phyloP scores from a whole-genome alignment of 2,888 invertebrate genomes.

The Ctenicera cuprea region DNA sequence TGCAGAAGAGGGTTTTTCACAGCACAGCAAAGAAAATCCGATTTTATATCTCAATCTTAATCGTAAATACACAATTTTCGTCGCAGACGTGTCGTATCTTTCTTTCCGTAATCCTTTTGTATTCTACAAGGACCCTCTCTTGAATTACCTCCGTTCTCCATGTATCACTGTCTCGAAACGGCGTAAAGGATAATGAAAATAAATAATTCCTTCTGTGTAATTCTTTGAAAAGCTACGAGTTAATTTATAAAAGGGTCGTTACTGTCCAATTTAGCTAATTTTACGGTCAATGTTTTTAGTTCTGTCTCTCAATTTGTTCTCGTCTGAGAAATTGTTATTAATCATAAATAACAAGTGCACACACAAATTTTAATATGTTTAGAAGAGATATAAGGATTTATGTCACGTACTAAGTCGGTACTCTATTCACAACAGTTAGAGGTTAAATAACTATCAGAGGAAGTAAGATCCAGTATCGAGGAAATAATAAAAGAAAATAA shows the following conservation, averaged over 20 bases:
- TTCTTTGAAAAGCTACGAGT: constrained; percentile 21
- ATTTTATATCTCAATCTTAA: constrained; percentile 30
- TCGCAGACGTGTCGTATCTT: constrained; percentile 24
- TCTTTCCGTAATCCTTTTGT: constrained; percentile 42
- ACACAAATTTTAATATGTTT: no score
- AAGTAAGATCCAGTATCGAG: no score
- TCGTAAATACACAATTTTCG: constrained; percentile 41
- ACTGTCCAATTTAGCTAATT: neutral
- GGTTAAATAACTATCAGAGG: no score
- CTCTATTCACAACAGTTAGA: no score
- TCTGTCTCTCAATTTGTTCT: neutral
- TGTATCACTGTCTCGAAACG: constrained; percentile 40
- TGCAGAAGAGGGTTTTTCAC: no score
- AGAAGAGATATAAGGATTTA: neutral
- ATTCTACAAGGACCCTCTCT: constrained; percentile 37
- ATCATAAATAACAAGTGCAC: neutral
- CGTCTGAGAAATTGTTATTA: neutral
- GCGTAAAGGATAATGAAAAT: constrained; percentile 38
- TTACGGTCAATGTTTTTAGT: no score
- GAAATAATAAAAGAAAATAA: no score
- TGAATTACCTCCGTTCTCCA: constrained; percentile 34
- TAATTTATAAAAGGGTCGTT: constrained; percentile 23
- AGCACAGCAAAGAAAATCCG: neutral
- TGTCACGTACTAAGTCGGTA: neutral
- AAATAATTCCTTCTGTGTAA: constrained; percentile 36